Conservation (phyloP, 2,113 vertebrate genomes). For the Archilochus colubris region DNA sequence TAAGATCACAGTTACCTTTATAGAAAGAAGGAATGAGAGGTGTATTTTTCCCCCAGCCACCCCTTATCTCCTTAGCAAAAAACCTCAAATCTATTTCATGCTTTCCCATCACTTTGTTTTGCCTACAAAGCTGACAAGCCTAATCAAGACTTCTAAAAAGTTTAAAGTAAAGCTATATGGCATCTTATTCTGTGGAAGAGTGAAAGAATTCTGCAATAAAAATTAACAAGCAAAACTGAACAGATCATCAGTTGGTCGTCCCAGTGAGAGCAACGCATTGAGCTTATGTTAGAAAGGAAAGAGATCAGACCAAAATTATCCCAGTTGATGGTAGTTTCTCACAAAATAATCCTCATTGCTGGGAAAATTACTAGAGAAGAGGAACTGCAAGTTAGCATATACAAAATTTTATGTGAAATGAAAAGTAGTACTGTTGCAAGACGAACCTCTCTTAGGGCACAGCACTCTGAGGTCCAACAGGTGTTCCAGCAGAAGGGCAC, state of each 20-base stretch:
- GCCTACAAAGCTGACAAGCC: background rate
- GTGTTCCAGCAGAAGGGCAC: no score
- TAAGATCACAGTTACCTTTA: background rate
- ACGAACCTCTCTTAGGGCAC: no score
- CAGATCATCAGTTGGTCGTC: background rate
- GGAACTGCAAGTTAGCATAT: background rate
- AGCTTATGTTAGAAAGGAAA: background rate
- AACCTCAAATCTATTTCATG: background rate
- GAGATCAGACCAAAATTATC: background rate
- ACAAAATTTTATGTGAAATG: background rate
- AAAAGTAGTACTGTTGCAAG: background rate
- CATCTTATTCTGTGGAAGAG: background rate
- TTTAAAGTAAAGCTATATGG: background rate
- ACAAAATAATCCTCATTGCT: background rate
- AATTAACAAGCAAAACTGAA: background rate
- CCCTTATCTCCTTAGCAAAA: background rate
- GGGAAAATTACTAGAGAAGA: background rate
- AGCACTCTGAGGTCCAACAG: no score
- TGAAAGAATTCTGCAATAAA: background rate
- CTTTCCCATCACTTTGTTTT: background rate
- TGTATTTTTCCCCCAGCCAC: fast-evolving
- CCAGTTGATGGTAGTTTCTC: background rate
- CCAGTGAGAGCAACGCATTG: background rate
- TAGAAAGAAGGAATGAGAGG: background rate
- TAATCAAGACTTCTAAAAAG: background rate